Conservation (phyloP, 2,797 vertebrate genomes). For the Pogoniulus pusillus region DNA sequence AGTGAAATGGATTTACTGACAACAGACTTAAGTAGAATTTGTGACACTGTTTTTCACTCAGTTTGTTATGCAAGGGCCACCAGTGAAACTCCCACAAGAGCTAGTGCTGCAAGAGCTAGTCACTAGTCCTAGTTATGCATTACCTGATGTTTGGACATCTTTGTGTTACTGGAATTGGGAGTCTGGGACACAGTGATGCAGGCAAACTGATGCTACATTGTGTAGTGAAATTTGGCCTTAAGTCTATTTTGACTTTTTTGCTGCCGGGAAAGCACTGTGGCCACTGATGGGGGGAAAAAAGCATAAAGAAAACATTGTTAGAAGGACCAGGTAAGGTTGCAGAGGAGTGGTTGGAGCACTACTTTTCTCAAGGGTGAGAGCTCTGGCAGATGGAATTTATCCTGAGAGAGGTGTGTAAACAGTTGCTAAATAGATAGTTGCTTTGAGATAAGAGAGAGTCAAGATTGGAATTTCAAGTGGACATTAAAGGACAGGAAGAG, state of each 20-base stretch:
- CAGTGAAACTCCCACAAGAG: accelerated
- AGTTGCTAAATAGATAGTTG: neutral
- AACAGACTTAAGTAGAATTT: neutral
- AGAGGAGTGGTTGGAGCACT: neutral
- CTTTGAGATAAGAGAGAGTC: neutral
- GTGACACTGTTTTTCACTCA: neutral
- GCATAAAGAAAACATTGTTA: neutral
- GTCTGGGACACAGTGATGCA: accelerated
- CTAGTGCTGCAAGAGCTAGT: no score
- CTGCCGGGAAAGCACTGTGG: neutral
- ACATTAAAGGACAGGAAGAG: neutral
- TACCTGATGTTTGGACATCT: neutral
- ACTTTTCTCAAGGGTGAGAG: neutral
- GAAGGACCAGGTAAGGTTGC: neutral
- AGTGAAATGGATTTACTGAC: neutral
- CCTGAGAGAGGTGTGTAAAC: accelerated
- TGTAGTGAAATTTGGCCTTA: neutral
- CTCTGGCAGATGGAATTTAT: neutral
- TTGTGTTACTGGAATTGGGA: neutral
- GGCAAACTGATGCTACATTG: neutral
- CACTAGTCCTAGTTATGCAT: neutral
- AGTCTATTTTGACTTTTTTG: neutral
- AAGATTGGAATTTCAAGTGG: neutral
- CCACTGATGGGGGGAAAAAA: neutral
- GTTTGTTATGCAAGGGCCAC: neutral